Conservation (phyloP, 2,888 invertebrate genomes). For the Caenorhabditis becei region DNA sequence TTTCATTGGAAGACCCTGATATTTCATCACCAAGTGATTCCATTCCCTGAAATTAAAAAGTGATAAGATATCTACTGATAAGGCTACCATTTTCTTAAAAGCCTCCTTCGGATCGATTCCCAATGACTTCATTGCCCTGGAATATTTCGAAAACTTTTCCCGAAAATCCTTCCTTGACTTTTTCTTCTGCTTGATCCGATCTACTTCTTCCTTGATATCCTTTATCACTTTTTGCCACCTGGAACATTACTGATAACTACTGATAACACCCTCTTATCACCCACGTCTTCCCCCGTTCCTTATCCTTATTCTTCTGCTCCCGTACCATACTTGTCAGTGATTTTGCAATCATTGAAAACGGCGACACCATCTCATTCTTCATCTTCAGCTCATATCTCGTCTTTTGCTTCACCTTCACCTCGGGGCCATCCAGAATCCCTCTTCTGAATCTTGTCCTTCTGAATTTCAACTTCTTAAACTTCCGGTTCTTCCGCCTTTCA, state of each 20-base stretch:
- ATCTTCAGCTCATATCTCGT: conserved; percentile 27
- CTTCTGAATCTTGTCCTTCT: conserved; percentile 26
- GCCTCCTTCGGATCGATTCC: conserved; percentile 56
- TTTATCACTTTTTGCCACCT: conserved; percentile 67
- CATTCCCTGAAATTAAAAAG: conserved; percentile 24
- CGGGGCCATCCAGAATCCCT: conserved; percentile 5
- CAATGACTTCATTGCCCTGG: conserved; percentile 52
- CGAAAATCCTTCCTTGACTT: conserved; percentile 58
- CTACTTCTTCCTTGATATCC: conserved; percentile 64
- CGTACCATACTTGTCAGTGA: conserved; percentile 65
- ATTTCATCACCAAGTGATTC: conserved; percentile 35
- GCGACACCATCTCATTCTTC: conserved; percentile 53
- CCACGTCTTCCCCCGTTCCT: conserved; percentile 48
- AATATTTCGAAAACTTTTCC: conserved; percentile 63
- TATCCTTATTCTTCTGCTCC: conserved; percentile 65
- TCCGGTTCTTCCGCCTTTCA: conserved; percentile 29
- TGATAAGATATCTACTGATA: not conserved
- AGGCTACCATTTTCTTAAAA: conserved; percentile 37
- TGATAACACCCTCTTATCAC: not conserved
- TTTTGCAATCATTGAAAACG: conserved; percentile 67
- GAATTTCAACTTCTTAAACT: conserved; percentile 38
- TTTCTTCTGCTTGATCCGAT: conserved; percentile 62
- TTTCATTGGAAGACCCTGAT: not conserved
- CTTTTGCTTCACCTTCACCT: conserved; percentile 4
- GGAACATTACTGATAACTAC: not conserved